Evolutionary conservation across 2,888 invertebrate species (phyloP).

Genomic region (Drosophila multiciliata): DNA sequence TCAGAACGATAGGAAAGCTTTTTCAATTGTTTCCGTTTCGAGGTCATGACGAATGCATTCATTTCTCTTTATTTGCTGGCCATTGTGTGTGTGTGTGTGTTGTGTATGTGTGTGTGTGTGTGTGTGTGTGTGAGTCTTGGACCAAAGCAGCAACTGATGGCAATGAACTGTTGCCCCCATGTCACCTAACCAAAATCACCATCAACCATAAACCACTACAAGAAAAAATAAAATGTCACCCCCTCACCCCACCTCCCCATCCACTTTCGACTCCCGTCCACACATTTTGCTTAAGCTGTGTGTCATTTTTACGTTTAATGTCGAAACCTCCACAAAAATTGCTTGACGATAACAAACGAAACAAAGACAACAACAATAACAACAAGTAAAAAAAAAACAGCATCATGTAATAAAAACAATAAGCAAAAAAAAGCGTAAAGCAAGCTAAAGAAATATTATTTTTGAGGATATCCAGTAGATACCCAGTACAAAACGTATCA

Average conservation of each 20-base stretch:
- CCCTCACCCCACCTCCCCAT: not conserved
- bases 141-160: conserved; percentile 66
- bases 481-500: conserved; percentile 10
- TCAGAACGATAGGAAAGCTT: conserved; percentile 76
- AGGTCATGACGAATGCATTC: conserved; percentile 81
- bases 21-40: conserved; percentile 80
- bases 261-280: not conserved
- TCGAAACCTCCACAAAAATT: conserved; percentile 71
- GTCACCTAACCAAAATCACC: conserved; percentile 3
- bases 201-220: conserved; percentile 1
- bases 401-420: conserved; percentile 64
- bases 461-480: not conserved
- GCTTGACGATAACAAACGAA: conserved; percentile 56
- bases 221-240: not conserved
- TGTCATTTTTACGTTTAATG: conserved; percentile 72
- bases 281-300: conserved; percentile 34
- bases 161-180: conserved; percentile 69
- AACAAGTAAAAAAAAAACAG: conserved; percentile 8
- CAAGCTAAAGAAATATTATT: conserved; percentile 2
- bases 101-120: not conserved
- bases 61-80: conserved; percentile 62
- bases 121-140: conserved; percentile 45
- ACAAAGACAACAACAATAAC: conserved; percentile 12
- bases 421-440: conserved; percentile 34
- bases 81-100: conserved; percentile 8